Base-by-base conservation (phyloP, 2,113 vertebrate species). In the Hippocampus comes region DNA sequence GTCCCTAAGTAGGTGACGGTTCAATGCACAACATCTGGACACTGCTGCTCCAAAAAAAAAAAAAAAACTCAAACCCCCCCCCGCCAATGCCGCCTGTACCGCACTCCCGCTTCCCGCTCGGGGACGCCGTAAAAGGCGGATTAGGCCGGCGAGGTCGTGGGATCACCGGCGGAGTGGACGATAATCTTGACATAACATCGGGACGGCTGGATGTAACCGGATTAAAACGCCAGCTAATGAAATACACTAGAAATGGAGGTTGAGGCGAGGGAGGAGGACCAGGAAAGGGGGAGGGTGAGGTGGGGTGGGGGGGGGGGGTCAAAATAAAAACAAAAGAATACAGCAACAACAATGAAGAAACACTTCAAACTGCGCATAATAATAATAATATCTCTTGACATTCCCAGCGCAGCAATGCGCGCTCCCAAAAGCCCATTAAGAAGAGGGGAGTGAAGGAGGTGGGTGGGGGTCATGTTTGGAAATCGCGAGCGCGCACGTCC, bases 401-500 rank as follows among this genome's bases (percentile, higher is more conserved):
- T 89, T 85, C 80, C 86, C 86, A 89, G 83, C 92, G 91, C 88
- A 93, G 92, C 91, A 92, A 89, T 84, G 91, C 89, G 92, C 91
- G 89, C 82, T 86, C 90, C 78, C 88, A 83, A 83, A 83, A 81
- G 77, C 82, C 64, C 72, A 89, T 87, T 86, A 78, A 76, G 77
- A 66, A 68, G 48, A 4, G 27, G 59, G 71, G 34, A 69, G 66
- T 27, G 74, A 71, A 55, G 60, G 4, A 30, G 56, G 56, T 12
- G 67, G 38, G 43, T 42, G 9, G 68, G 0, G 43, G 64, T 83
- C 71, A 79, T 64, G 76, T 87, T 85, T 89, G 72, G 82, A 87
- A 78, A 80, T 49, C 23, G 78, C n/a, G 86, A 63, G 77, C 87
- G 89, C 90, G 87, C 91, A 73, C 69, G 48, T 59, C 73, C 78